Percentiles rank a stretch among this genome's conserved stretches.
These are phyloP conservation scores for Drosophila paramelanica DNA, from an alignment of 2,888 invertebrate species.

Conservation along the genomic window DNA sequence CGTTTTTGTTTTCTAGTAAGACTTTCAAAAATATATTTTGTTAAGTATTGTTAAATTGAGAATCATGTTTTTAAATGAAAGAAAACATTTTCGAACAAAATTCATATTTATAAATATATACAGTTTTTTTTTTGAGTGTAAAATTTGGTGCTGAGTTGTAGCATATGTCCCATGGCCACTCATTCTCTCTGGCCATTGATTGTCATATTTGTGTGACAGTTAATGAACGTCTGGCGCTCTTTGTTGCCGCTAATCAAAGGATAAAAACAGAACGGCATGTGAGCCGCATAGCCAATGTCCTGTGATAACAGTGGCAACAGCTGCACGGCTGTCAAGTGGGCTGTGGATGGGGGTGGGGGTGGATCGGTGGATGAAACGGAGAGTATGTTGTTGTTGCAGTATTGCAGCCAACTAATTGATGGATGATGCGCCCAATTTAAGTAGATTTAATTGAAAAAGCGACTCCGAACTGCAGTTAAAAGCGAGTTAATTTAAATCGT, in stretches of 20 bases:
- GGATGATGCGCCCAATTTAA: conserved; percentile 35
- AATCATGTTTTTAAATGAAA: no score
- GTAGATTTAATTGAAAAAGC: conserved; percentile 3
- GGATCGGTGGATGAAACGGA: no score
- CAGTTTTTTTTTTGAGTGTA: not conserved
- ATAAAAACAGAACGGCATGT: conserved; percentile 42
- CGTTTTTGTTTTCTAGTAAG: no score
- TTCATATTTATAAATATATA: not conserved
- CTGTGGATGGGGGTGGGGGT: no score
- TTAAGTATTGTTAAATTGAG: no score
- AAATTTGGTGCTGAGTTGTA: conserved; percentile 25
- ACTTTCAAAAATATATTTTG: no score
- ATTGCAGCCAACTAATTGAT: conserved; percentile 37
- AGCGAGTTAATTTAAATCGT: not conserved
- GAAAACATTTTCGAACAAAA: not conserved
- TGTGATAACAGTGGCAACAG: conserved; percentile 21
- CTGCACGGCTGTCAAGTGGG: not conserved
- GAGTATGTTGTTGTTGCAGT: not conserved
- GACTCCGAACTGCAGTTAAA: not conserved
- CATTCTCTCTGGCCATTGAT: not conserved
- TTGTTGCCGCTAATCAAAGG: conserved; percentile 68
- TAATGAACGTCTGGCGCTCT: conserved; percentile 67
- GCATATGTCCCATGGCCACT: conserved; percentile 47
- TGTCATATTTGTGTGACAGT: conserved; percentile 66
- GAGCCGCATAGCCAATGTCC: conserved; percentile 59